Evolutionary conservation across 2,888 invertebrate species (phyloP).

Genomic region (Diaprepes abbreviatus): DNA sequence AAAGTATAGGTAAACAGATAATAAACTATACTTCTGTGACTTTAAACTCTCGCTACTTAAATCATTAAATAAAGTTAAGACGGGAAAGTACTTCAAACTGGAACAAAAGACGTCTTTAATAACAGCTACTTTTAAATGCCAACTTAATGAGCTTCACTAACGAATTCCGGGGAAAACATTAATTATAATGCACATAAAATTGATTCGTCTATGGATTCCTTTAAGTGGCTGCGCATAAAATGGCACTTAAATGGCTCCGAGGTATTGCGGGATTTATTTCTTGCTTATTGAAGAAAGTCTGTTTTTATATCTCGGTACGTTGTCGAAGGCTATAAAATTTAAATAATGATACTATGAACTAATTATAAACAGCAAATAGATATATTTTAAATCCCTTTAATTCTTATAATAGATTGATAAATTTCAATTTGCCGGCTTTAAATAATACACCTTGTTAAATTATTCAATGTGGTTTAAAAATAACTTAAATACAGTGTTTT

Average conservation of each 20-base stretch:
- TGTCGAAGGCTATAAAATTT: too few relatives aligned
- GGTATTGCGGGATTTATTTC: neutral
- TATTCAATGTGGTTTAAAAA: too few relatives aligned
- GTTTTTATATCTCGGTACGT: too few relatives aligned
- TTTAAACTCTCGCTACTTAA: neutral
- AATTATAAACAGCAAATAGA: too few relatives aligned
- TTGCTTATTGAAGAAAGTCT: too few relatives aligned
- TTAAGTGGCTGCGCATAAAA: neutral
- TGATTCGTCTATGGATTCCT: neutral
- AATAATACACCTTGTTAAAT: too few relatives aligned
- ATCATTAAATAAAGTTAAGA: neutral
- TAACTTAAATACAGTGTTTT: too few relatives aligned
- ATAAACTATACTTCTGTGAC: neutral
- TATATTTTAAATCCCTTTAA: too few relatives aligned
- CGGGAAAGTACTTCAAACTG: neutral
- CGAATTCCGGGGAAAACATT: neutral
- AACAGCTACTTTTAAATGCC: neutral
- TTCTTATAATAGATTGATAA: too few relatives aligned
- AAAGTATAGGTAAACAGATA: neutral
- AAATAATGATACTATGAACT: too few relatives aligned
- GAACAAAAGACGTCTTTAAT: neutral
- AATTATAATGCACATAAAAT: constrained; percentile 1
- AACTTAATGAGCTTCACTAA: constrained; percentile 4
- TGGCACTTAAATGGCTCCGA: neutral
- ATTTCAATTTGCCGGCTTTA: too few relatives aligned